Base-by-base conservation (phyloP, 2,888 invertebrate genomes). In the Cynaeus angustus region DNA sequence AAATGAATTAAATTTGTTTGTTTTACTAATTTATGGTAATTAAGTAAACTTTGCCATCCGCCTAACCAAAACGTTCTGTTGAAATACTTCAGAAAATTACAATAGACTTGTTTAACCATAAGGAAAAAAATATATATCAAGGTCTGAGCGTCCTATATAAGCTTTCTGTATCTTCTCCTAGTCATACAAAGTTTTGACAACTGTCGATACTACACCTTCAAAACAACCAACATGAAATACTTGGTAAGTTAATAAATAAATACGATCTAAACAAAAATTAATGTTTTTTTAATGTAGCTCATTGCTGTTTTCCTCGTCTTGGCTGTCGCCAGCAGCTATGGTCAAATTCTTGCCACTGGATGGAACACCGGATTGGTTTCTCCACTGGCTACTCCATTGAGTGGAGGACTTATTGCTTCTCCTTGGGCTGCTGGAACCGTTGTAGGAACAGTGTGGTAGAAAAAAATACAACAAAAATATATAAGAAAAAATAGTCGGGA, bases 141-240 rank as follows among this genome's bases (percentile, higher is more conserved):
- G 55, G 55, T 38, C 21, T 14, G 8, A 13, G 7, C 14, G 55
- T n/a, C 38, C 55, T 55, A 55, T 55, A 55, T 55, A 55, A 55
- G 9, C 9, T 55, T 14, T 30, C 9, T 5, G 10, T 8, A 1
- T 48, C 10, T 53, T 33, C 14, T 10, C 26, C 1, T 5, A 12
- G 14, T 12, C 33, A 33, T n/a, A 53, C 33, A 33, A 33, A 13
- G 13, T 53, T 53, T 26, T 26, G 9, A 16, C 13, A 48, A 21
- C 48, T 2, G 12, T 10, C 14, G 9, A 37, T 37, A 3, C n/a
- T 37, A 37, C 38, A n/a, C n/a, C n/a, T n/a, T n/a, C n/a, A n/a
- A 21, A 52, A 28, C 21, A 28, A 28, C 12, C 16, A 53, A 6
- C 30, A 53, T 28, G 33, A 53, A 28, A 13, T 28, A 13, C 21